Evolutionary conservation across 2,113 vertebrate species (phyloP).

Genomic region (Myrmophylax atrothorax): DNA sequence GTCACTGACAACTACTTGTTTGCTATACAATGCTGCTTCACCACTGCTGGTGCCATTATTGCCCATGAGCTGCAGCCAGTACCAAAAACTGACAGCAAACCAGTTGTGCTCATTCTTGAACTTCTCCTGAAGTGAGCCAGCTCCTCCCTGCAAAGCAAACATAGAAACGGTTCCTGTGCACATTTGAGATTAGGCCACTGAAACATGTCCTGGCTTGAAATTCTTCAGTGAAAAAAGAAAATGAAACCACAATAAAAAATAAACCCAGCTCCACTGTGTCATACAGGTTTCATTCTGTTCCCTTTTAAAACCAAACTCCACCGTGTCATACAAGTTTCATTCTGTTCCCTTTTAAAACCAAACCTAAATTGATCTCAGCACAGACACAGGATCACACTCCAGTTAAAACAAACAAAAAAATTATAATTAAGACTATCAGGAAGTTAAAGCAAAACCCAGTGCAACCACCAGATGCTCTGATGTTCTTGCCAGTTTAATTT

Average conservation of each 20-base stretch:
- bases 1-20: neutral
- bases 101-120: neutral
- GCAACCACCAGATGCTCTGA: neutral
- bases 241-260: conserved; percentile 32
- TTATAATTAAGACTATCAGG: neutral
- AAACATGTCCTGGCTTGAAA: conserved; percentile 50
- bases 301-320: neutral
- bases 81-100: neutral
- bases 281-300: neutral
- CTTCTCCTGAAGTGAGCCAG: neutral
- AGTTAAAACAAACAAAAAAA: neutral
- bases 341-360: neutral
- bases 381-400: neutral
- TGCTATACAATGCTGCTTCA: neutral
- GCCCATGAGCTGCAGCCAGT: neutral
- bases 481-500: neutral
- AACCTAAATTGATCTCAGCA: neutral
- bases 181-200: conserved; percentile 39
- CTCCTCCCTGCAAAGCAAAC: conserved; percentile 57
- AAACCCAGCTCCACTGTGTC: neutral
- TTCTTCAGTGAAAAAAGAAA: conserved; percentile 45
- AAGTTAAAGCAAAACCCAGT: neutral
- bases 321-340: neutral
- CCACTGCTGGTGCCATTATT: neutral
- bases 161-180: neutral